Evolutionary conservation across 2,113 vertebrate genomes (phyloP).

Genomic region (Gallinago media): DNA sequence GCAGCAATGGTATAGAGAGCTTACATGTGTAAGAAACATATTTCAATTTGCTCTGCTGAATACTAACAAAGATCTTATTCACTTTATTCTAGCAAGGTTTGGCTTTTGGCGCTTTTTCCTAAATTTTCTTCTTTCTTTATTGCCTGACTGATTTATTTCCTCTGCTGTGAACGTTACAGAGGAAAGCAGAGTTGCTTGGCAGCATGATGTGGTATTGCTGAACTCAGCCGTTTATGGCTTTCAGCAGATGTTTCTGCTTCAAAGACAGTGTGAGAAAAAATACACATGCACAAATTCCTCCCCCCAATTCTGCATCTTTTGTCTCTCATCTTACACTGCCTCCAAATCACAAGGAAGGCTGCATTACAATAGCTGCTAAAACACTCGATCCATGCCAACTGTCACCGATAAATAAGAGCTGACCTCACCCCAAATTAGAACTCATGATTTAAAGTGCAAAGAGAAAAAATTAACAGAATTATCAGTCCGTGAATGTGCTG

Average conservation of each 20-base stretch:
- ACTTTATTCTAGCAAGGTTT: constrained; percentile 50
- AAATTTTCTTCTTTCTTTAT: constrained; percentile 58
- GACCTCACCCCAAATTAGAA: background rate
- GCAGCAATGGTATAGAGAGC: background rate
- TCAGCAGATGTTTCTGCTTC: constrained; percentile 64
- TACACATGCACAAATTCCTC: background rate
- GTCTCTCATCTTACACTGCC: constrained; percentile 6
- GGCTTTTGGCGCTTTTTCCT: constrained; percentile 8
- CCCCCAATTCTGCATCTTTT: background rate
- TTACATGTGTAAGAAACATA: background rate
- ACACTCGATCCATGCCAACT: background rate
- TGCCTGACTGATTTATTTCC: constrained; percentile 71
- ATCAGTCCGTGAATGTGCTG: background rate
- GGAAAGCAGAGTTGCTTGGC: constrained; percentile 55
- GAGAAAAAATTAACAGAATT: background rate
- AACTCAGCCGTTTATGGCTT: constrained; percentile 57
- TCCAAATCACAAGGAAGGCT: background rate
- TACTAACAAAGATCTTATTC: constrained; percentile 56
- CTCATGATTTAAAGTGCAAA: background rate
- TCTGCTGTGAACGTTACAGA: constrained; percentile 44
- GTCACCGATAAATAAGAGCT: background rate
- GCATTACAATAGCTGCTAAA: background rate
- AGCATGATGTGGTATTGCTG: constrained; percentile 50
- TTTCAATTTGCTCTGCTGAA: background rate
- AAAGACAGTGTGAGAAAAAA: constrained; percentile 39